Evolutionary conservation across 2,797 vertebrate genomes (phyloP).

Genomic region (Hydrolagus colliei): DNA sequence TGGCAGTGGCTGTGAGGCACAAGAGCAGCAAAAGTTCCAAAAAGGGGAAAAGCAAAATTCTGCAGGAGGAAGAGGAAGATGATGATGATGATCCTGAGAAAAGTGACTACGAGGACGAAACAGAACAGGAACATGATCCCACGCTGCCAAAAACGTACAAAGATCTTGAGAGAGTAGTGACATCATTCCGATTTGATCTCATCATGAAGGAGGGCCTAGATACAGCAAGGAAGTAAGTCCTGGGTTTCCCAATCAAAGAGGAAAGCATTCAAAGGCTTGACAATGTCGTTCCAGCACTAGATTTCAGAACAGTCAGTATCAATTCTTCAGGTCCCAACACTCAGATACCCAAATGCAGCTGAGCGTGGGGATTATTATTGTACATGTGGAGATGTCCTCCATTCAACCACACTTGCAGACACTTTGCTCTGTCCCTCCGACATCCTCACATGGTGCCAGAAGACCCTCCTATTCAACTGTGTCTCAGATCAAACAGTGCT

Average conservation of each 20-base stretch:
- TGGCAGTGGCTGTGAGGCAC: conserved; percentile 55
- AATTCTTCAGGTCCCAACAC: too few relatives aligned
- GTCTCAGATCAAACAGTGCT: too few relatives aligned
- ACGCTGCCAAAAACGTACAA: conserved; percentile 72
- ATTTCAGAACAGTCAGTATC: background rate
- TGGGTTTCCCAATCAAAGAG: background rate
- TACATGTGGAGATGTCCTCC: background rate
- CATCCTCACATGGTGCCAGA: too few relatives aligned
- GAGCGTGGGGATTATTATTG: background rate
- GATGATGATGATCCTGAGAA: conserved; percentile 52
- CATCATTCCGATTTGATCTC: conserved; percentile 77
- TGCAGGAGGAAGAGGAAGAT: conserved; percentile 54
- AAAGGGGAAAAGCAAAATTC: conserved; percentile 49
- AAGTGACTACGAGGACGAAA: conserved; percentile 65
- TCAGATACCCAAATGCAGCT: background rate
- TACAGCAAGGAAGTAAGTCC: conserved; percentile 80
- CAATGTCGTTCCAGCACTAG: too few relatives aligned
- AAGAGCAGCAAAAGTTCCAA: conserved; percentile 74
- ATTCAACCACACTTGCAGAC: too few relatives aligned
- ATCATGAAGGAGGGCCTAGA: conserved; percentile 81
- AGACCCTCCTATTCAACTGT: too few relatives aligned
- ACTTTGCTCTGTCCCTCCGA: too few relatives aligned
- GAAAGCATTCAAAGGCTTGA: background rate
- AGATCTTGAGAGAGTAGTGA: conserved; percentile 77
- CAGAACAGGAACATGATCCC: conserved; percentile 48